Evolutionary conservation across 1,140 invertebrate genomes (phyloP).

Genomic region (Pantala flavescens): DNA sequence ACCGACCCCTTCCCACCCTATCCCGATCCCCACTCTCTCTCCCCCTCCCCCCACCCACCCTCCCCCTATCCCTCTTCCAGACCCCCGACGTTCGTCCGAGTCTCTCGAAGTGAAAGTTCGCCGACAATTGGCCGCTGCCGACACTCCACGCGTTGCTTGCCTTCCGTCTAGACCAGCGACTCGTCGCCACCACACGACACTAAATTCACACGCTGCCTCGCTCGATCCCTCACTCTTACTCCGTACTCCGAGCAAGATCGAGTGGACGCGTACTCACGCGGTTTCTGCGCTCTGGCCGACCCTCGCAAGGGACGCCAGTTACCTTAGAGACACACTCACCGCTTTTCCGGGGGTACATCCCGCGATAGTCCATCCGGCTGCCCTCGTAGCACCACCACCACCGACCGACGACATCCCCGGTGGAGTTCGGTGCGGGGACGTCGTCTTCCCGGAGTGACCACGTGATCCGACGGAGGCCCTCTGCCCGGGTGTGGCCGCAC

Average conservation of each 20-base stretch:
- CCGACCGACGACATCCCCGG: not conserved
- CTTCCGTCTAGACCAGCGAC: not conserved
- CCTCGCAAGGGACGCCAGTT: not conserved
- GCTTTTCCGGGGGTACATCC: not conserved
- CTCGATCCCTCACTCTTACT: not conserved
- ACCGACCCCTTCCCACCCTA: not conserved
- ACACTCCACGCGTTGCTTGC: conserved; percentile 2
- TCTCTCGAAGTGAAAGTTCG: conserved; percentile 3
- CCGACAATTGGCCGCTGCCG: not conserved
- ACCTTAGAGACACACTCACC: not conserved
- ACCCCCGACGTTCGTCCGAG: not conserved
- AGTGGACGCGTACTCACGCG: not conserved
- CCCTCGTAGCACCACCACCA: no score
- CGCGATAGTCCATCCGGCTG: not conserved
- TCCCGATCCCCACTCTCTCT: not conserved
- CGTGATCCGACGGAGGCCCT: not conserved
- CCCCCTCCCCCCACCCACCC: not conserved
- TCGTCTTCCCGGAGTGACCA: not conserved
- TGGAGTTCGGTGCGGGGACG: not conserved
- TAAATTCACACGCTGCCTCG: not conserved
- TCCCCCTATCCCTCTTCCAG: not conserved
- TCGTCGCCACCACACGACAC: not conserved
- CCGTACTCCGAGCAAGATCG: not conserved
- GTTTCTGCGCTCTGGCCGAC: not conserved
- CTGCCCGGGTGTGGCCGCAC: not conserved